Evolutionary conservation across 2,113 vertebrate genomes (phyloP).

Genomic region (Vanacampus margaritifer): DNA sequence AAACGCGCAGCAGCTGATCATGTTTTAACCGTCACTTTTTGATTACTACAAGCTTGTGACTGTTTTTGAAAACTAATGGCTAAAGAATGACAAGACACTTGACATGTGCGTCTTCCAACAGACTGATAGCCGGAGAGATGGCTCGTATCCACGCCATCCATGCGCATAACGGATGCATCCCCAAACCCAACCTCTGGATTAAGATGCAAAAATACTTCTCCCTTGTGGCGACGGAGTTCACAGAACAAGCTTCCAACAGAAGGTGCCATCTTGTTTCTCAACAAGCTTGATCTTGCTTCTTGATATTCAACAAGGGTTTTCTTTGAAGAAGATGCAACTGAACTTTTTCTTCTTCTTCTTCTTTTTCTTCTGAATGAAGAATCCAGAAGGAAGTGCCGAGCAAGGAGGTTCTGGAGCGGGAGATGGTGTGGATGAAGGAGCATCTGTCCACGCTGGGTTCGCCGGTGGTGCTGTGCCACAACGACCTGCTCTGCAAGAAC

Average conservation of each 20-base stretch:
- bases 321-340: not conserved
- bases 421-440: conserved; percentile 91
- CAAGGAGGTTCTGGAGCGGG: conserved; percentile 80
- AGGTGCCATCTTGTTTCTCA: conserved; percentile 71
- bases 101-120: conserved; percentile 41
- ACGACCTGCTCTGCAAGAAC: conserved; percentile 97
- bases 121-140: conserved; percentile 91
- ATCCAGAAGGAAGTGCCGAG: conserved; percentile 84
- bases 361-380: no score
- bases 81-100: not conserved
- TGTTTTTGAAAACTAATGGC: not conserved
- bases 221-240: conserved; percentile 88
- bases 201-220: conserved; percentile 88
- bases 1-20: no score
- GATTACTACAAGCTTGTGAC: no score
- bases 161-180: conserved; percentile 88
- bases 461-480: conserved; percentile 93
- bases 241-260: conserved; percentile 73
- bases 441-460: conserved; percentile 85
- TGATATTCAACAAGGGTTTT: not conserved
- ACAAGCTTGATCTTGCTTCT: not conserved
- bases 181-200: conserved; percentile 91
- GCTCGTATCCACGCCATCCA: conserved; percentile 93
- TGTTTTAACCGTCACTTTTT: no score
- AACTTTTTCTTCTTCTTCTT: no score